Base-by-base conservation (phyloP, 2,888 invertebrate genomes). In the Idaea biselata region DNA sequence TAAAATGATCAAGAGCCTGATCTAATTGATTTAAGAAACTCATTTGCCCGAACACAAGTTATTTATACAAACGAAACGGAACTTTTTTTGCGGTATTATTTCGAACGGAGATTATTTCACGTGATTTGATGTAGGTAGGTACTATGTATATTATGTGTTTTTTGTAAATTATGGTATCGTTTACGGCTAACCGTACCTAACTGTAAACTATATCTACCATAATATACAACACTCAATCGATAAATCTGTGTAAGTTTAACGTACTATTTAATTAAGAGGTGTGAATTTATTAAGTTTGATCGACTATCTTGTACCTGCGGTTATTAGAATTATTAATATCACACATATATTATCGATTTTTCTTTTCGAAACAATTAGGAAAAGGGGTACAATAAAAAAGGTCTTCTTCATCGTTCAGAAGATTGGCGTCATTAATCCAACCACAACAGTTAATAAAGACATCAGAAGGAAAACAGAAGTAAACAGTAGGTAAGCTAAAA, bases 81-180 rank as follows among this genome's bases (percentile, higher is more conserved):
- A 44, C 44, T 44, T 44, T 44, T n/a, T 44, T 44, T 44, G 44
- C 44, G 44, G 44, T 44, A 44, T 44, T 44, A 44, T 44, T 44
- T 44, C 44, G 44, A 44, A 44, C 44, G 44, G 44, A 44, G 44
- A 44, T 44, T 44, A 44, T 44, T 44, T 44, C 11, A 8, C 56
- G 56, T 56, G 18, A 18, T 11, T 56, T 17, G 11, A 56, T 18
- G 17, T 56, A 56, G 56, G 56, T 56, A 56, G 56, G 56, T 56
- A 18, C 3, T 44, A 14, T 6, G 44, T 44, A 44, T 11, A 44
- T 44, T 0, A 44, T 44, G 14, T 44, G 44, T 44, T 25, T 25
- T 25, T 25, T 25, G 25, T 25, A 25, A 69, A 72, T 73, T 72
- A 72, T 68, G 70, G 72, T 53, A 73, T 72, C 63, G 70, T 71